Evolutionary conservation across 2,888 invertebrate genomes (phyloP).

Genomic region (Netelia virgata): DNA sequence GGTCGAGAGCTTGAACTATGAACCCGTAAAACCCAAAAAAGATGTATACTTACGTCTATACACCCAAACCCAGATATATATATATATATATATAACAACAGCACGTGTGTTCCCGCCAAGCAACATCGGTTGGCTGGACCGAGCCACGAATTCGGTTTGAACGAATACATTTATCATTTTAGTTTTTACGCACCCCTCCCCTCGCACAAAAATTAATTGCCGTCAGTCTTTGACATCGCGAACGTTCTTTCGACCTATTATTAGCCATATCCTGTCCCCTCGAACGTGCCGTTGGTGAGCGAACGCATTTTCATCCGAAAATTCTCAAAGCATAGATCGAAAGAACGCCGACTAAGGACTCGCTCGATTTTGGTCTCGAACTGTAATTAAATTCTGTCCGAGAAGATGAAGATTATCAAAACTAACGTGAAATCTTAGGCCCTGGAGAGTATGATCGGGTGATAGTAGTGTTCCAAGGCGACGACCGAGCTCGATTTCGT

Average conservation of each 20-base stretch:
- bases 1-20: constrained; percentile 51
- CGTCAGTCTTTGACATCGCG: not conserved
- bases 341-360: no score
- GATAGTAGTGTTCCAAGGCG: constrained; percentile 48
- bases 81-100: not conserved
- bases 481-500: constrained; percentile 15
- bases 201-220: not conserved
- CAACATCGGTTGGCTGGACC: constrained; percentile 10
- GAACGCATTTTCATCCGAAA: no score
- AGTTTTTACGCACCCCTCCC: not conserved
- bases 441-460: no score
- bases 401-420: no score
- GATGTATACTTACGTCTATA: constrained; percentile 4
- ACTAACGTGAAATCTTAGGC: no score
- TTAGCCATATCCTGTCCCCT: no score
- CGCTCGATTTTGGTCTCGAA: no score
- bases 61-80: not conserved
- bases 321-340: no score
- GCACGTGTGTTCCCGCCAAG: not conserved
- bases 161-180: constrained; percentile 48
- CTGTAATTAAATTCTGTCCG: no score
- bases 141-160: constrained; percentile 48
- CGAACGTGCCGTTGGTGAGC: no score
- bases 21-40: constrained; percentile 45
- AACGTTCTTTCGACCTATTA: not conserved